Conservation (phyloP, 2,888 invertebrate species). For the Tenthredo mesomela region DNA sequence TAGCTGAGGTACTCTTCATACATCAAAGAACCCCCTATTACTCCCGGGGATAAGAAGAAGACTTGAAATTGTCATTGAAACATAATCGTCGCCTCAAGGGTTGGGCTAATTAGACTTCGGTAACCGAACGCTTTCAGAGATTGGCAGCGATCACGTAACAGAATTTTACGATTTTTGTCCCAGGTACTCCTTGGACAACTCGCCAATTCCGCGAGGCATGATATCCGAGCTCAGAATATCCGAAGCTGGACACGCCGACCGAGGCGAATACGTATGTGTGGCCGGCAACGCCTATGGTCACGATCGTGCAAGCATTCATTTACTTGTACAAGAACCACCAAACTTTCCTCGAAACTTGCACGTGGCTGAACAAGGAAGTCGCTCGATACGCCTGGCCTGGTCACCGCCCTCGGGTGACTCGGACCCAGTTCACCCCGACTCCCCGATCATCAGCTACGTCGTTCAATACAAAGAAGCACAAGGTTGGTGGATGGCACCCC, state of each 20-base stretch:
- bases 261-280: slow-evolving; percentile 83
- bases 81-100: neutral
- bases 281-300: slow-evolving; percentile 83
- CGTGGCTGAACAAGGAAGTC: slow-evolving; percentile 80
- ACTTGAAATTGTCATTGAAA: neutral
- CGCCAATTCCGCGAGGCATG: slow-evolving; percentile 76
- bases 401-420: slow-evolving; percentile 77
- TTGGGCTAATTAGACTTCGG: neutral
- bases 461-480: slow-evolving; percentile 82
- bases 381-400: slow-evolving; percentile 82
- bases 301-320: slow-evolving; percentile 79
- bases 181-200: slow-evolving; percentile 74
- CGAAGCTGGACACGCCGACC: slow-evolving; percentile 79
- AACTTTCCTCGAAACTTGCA: slow-evolving; percentile 82
- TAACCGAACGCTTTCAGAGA: neutral
- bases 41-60: neutral
- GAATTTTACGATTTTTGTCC: slow-evolving; percentile 6
- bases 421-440: slow-evolving; percentile 76
- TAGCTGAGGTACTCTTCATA: neutral
- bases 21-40: slow-evolving; percentile 9
- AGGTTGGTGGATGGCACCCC: slow-evolving; percentile 73
- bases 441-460: slow-evolving; percentile 81
- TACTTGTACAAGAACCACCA: slow-evolving; percentile 82
- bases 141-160: neutral
- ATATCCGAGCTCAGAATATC: slow-evolving; percentile 81